These are phyloP conservation scores for Grapholita molesta DNA, from an alignment of 1,140 invertebrate species.

Conservation along the genomic window DNA sequence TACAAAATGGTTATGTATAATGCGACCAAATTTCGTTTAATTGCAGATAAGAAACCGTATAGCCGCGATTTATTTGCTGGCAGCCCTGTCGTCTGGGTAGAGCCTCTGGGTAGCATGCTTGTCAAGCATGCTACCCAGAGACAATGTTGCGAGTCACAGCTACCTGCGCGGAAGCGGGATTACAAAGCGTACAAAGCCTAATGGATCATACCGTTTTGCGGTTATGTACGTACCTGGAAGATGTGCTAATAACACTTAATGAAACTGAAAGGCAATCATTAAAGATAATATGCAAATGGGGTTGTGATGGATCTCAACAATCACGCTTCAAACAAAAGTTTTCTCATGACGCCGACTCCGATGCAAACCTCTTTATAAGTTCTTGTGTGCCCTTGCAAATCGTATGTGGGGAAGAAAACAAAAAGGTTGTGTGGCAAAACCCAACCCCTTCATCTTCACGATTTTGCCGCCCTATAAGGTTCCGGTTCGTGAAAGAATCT, in stretches of 20 bases:
- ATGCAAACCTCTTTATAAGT: slow-evolving; percentile 29
- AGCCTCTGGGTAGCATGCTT: no score
- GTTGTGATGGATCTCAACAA: slow-evolving; percentile 31
- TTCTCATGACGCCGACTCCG: slow-evolving; percentile 14
- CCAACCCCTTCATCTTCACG: slow-evolving; percentile 39
- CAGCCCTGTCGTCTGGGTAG: no score
- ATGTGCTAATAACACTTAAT: no score
- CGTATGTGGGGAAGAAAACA: slow-evolving; percentile 20
- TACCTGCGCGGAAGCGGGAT: neutral
- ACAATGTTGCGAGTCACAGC: neutral
- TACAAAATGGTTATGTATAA: no score
- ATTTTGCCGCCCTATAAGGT: slow-evolving; percentile 39
- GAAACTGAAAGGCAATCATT: no score
- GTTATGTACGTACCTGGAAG: no score
- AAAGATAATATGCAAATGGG: slow-evolving; percentile 13
- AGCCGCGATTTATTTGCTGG: no score
- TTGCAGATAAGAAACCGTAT: no score
- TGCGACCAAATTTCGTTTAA: no score
- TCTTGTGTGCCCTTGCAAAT: slow-evolving; percentile 23
- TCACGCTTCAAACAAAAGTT: slow-evolving; percentile 27
- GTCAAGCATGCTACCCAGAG: neutral
- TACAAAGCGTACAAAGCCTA: no score
- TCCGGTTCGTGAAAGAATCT: slow-evolving; percentile 36
- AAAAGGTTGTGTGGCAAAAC: slow-evolving; percentile 44
- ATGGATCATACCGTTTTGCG: no score